Base-by-base conservation (phyloP, 2,888 invertebrate species). In the Cheilosia scutellata region DNA sequence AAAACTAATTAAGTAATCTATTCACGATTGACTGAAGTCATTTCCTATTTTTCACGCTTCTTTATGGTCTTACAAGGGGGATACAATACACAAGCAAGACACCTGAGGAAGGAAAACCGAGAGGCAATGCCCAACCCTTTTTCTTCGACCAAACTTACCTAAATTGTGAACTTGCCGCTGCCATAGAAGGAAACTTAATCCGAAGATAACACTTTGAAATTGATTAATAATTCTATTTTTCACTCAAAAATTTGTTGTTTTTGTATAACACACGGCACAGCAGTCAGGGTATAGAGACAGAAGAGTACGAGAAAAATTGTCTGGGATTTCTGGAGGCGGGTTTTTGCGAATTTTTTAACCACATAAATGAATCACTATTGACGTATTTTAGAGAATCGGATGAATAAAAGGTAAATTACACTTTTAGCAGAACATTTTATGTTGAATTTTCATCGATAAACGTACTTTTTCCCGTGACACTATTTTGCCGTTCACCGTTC, bases 141-240 rank as follows among this genome's bases (percentile, higher is more conserved):
- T 71, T 40, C 55, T 42, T 25, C 9, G 40, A 33, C 25, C 25
- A 80, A 65, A 86, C 86, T 86, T 51, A 86, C 86, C 82, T 82
- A 57, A 86, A 86, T 25, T 86, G 86, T 49, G 86, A 86, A 53
- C 76, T 86, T 72, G 82, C 82, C 25, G 82, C 82, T 77, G 82
- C 86, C 86, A 86, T 86, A 82, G 62, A 51, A 63, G 37, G 75
- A 55, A 68, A 58, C 33, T 78, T 37, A 37, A 37, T n/a, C n/a
- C 25, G n/a, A 33, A 13, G 33, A 37, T 62, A 13, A 37, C 27
- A 31, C 20, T 47, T 79, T 31, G 58, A 40, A 66, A 62, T 60
- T 66, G 47, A 70, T 68, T 66, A 53, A 74, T 37, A 47, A 60
- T 70, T 27, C 5, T 13, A 16, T 16, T 53, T 40, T 60, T n/a